phyloP scores from a whole-genome alignment of 2,113 vertebrate species.

The Ondatra zibethicus region DNA sequence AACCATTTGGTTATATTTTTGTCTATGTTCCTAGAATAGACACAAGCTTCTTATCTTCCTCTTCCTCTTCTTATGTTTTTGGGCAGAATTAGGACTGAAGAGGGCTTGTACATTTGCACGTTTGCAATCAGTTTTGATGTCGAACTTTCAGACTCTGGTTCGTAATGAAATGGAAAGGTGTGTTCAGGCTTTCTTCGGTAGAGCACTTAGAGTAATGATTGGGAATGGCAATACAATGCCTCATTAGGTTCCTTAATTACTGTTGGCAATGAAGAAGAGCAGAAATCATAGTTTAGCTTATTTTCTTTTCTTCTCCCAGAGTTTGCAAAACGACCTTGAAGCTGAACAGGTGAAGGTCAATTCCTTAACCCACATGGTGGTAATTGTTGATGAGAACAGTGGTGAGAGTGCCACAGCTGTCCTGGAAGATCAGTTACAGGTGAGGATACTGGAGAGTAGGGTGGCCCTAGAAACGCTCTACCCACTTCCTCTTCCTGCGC shows the following conservation, averaged over 20 bases:
- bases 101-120: background rate
- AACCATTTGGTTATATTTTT: background rate
- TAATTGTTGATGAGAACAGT: constrained; percentile 97
- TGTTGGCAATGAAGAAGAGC: constrained; percentile 34
- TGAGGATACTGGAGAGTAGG: constrained; percentile 67
- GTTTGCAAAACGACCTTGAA: constrained; percentile 95
- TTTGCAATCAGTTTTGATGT: background rate
- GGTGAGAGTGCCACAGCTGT: constrained; percentile 94
- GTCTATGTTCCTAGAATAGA: background rate
- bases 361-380: constrained; percentile 99
- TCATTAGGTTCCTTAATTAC: constrained; percentile 62
- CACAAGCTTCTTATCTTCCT: background rate
- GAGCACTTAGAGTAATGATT: constrained; percentile 28
- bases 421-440: constrained; percentile 96
- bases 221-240: constrained; percentile 50
- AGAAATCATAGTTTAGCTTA: constrained; percentile 50
- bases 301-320: constrained; percentile 83
- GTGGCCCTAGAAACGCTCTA: rapidly evolving
- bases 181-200: background rate
- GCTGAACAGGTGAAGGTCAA: constrained; percentile 97
- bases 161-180: constrained; percentile 20
- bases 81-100: background rate
- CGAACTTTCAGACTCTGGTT: constrained; percentile 54
- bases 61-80: background rate
- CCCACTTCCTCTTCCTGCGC: rapidly evolving